phyloP scores from a whole-genome alignment of 1,140 invertebrate genomes.

The Saccostrea echinata region DNA sequence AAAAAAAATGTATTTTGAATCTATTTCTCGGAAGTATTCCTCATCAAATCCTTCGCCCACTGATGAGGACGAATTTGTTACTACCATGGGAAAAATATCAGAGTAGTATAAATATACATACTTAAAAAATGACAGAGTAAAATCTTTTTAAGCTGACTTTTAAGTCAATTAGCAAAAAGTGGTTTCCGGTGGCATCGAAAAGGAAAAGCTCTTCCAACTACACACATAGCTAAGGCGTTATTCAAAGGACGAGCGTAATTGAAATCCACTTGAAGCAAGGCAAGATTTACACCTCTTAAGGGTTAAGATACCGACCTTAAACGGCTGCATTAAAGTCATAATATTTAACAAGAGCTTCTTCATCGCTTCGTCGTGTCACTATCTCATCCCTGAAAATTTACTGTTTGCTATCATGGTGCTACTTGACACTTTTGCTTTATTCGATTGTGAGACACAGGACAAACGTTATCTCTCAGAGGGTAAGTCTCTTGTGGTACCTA shows the following conservation, averaged over 20 bases:
- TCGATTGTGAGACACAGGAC: neutral
- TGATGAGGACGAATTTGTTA: no score
- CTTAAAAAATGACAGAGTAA: neutral
- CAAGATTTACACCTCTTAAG: constrained; percentile 6
- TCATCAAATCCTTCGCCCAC: no score
- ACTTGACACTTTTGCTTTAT: constrained; percentile 23
- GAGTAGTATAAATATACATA: neutral
- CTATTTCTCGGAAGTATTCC: no score
- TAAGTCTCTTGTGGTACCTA: neutral
- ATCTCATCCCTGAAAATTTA: neutral
- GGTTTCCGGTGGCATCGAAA: constrained; percentile 3
- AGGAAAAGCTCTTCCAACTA: neutral
- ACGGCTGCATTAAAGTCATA: constrained; percentile 12
- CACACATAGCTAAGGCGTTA: constrained; percentile 11
- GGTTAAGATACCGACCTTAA: constrained; percentile 13
- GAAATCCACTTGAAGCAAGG: constrained; percentile 18
- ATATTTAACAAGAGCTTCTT: constrained; percentile 25
- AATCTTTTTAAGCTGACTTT: neutral
- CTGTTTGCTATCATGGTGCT: constrained; percentile 12
- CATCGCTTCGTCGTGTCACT: neutral
- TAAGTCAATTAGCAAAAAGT: constrained; percentile 6
- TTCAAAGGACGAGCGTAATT: constrained; percentile 11
- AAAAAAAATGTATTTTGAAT: no score
- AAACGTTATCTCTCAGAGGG: constrained; percentile 4
- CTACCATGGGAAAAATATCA: no score